These are phyloP conservation scores for Steinernema hermaphroditum DNA, from an alignment of 2,888 invertebrate genomes.

Conservation along the genomic window DNA sequence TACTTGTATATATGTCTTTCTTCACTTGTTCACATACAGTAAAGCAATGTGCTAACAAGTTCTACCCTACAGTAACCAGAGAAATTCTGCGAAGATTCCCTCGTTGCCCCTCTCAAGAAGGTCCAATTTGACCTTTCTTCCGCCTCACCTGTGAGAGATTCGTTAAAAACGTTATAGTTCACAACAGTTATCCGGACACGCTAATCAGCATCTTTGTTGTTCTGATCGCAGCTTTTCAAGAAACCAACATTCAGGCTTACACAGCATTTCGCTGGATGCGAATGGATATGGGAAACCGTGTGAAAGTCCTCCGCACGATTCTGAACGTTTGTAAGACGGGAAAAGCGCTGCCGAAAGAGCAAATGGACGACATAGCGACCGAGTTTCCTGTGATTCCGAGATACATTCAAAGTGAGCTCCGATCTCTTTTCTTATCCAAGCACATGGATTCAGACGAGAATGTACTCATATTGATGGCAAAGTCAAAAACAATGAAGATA, in stretches of 20 bases:
- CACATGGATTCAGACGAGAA: not conserved
- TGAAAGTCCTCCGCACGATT: not conserved
- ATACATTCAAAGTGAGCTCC: constrained; percentile 1
- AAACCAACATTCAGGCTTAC: not conserved
- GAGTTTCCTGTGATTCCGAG: not conserved
- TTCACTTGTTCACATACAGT: too few species aligned
- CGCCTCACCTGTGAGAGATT: too few species aligned
- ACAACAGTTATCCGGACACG: too few species aligned
- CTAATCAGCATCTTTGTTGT: too few species aligned
- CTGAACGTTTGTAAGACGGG: not conserved
- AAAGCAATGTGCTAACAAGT: too few species aligned
- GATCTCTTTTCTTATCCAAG: not conserved
- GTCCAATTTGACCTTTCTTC: too few species aligned
- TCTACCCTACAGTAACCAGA: too few species aligned
- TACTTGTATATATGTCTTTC: too few species aligned
- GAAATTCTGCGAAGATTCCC: too few species aligned
- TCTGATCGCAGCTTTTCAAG: too few species aligned
- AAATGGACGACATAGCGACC: not conserved
- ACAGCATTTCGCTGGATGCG: constrained; percentile 24
- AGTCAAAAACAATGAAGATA: not conserved
- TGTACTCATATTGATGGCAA: not conserved
- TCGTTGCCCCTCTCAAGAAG: too few species aligned
- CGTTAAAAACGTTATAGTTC: too few species aligned
- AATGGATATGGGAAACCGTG: constrained; percentile 4
- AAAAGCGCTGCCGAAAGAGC: not conserved